phyloP scores from a whole-genome alignment of 2,888 invertebrate genomes.

The Leptinotarsa tumamoca region DNA sequence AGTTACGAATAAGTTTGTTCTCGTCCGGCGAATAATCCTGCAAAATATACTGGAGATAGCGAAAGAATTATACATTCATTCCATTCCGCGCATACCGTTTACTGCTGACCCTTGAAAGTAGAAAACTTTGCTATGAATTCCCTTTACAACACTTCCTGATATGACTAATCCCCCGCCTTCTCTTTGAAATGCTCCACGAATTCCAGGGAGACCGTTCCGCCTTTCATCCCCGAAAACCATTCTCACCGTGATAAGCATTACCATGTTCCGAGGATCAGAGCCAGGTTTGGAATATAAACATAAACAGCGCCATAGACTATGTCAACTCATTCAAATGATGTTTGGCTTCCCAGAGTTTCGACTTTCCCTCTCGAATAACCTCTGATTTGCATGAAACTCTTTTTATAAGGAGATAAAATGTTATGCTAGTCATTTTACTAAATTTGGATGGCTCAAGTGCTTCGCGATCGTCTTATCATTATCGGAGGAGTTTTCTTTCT shows the following conservation, averaged over 20 bases:
- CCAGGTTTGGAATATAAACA: slow-evolving; percentile 23
- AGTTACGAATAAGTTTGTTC: no score
- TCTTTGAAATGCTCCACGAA: slow-evolving; percentile 1
- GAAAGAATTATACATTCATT: neutral
- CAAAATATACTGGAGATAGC: neutral
- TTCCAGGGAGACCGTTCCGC: slow-evolving; percentile 11
- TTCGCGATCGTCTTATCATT: slow-evolving; percentile 18
- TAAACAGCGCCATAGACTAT: slow-evolving; percentile 18
- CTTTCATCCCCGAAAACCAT: slow-evolving; percentile 2
- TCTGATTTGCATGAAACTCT: slow-evolving; percentile 22
- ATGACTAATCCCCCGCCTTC: slow-evolving; percentile 4
- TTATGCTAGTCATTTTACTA: slow-evolving; percentile 6
- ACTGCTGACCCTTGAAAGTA: slow-evolving; percentile 3
- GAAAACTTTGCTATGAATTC: slow-evolving; percentile 10
- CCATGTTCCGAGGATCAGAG: neutral
- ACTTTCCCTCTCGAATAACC: slow-evolving; percentile 6
- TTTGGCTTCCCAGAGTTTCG: slow-evolving; percentile 15
- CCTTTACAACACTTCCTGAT: slow-evolving; percentile 9
- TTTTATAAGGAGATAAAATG: slow-evolving; percentile 25
- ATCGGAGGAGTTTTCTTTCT: slow-evolving; percentile 8
- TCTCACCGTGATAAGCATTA: slow-evolving; percentile 14
- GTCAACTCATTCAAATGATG: slow-evolving; percentile 14
- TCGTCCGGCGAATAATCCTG: neutral
- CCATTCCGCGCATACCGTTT: neutral
- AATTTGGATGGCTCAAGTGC: slow-evolving; percentile 21